Evolutionary conservation across 2,797 vertebrate species (phyloP).

Genomic region (Rhincodon typus): DNA sequence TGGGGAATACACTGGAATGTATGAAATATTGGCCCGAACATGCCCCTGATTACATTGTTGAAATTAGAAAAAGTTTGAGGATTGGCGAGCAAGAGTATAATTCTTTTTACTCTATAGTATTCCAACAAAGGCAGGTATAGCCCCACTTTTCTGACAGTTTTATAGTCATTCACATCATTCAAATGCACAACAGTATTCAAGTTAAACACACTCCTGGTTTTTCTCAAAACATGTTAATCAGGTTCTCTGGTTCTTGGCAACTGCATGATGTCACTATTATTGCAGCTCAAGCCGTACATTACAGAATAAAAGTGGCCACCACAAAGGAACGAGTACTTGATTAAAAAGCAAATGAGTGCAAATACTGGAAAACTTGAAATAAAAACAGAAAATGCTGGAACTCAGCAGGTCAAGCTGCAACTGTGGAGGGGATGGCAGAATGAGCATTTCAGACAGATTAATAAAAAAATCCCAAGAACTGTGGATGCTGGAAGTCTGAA

Average conservation of each 20-base stretch:
- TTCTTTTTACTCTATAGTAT: not conserved
- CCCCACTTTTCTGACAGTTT: not conserved
- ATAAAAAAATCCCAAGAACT: too few species aligned
- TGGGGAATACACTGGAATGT: not conserved
- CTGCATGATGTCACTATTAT: not conserved
- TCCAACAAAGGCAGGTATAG: not conserved
- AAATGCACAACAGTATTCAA: not conserved
- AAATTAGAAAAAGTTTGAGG: not conserved
- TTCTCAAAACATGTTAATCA: conserved; percentile 2
- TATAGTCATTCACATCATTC: not conserved
- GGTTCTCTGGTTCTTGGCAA: not conserved
- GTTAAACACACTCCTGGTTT: not conserved
- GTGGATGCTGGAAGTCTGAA: too few species aligned
- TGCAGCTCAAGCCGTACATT: not conserved
- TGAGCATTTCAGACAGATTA: too few species aligned
- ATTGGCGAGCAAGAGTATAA: not conserved
- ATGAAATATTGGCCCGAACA: not conserved
- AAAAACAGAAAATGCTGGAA: not conserved
- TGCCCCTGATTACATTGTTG: not conserved
- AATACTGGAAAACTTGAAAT: not conserved
- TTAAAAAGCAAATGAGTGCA: not conserved
- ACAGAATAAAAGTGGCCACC: not conserved
- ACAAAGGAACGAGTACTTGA: not conserved
- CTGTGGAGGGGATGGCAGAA: not conserved
- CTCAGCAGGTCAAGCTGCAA: not conserved